These are phyloP conservation scores for Tillus elongatus DNA, from an alignment of 2,888 invertebrate species.

Conservation along the genomic window DNA sequence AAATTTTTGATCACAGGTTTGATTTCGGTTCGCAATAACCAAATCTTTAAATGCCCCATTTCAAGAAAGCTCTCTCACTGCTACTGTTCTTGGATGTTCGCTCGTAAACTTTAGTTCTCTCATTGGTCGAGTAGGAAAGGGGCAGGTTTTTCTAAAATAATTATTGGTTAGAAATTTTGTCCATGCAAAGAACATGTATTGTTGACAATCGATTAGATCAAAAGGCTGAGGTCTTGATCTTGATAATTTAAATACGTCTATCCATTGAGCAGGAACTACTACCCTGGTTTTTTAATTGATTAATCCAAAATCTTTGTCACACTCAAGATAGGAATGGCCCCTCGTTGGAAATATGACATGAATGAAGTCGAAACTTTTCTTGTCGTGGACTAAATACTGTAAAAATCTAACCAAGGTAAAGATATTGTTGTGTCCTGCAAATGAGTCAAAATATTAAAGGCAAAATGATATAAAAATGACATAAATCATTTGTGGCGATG, in stretches of 20 bases:
- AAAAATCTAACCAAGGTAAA: conserved; percentile 19
- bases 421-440: conserved; percentile 16
- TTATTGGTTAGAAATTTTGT: too few species aligned
- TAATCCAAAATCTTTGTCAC: conserved; percentile 24
- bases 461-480: conserved; percentile 24
- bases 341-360: conserved; percentile 26
- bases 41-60: conserved; percentile 1
- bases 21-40: background rate
- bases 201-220: conserved; percentile 16
- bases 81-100: conserved; percentile 5
- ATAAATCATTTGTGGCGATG: conserved; percentile 25
- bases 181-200: conserved; percentile 12
- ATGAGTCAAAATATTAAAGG: conserved; percentile 21
- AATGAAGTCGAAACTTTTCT: conserved; percentile 20
- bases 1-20: background rate
- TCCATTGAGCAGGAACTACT: conserved; percentile 22
- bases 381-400: conserved; percentile 22
- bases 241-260: conserved; percentile 16
- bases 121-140: conserved; percentile 16
- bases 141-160: too few species aligned
- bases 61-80: conserved; percentile 1
- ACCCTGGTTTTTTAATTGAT: too few species aligned
- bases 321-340: conserved; percentile 24
- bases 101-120: conserved; percentile 13
- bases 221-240: conserved; percentile 20